Base-by-base conservation (phyloP, 2,888 invertebrate species). In the Matsumyia berberina region DNA sequence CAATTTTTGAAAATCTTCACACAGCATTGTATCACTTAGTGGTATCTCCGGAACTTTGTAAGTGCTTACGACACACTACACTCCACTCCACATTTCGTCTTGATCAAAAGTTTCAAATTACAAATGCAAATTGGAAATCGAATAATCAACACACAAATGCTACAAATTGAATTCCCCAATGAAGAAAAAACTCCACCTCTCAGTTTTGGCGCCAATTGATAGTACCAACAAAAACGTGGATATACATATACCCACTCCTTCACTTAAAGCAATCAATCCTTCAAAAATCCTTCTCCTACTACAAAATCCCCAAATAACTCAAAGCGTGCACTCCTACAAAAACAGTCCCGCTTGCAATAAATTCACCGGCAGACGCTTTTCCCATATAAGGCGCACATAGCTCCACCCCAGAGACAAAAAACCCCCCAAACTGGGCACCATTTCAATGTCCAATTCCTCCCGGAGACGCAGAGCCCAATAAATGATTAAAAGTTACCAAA, bases 331-430 rank as follows among this genome's bases (percentile, higher is more conserved):
- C 57, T 70, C 12, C 46, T 12, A 24, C 19, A 57, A 62, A 76
- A 58, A 33, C n/a, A 1, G 6, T 49, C 39, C n/a, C 11, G 7
- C 60, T 55, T 6, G 72, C 42, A 67, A 74, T 67, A 67, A 77
- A 82, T 77, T 72, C 78, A 62, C 55, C 67, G 60, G 73, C 78
- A 79, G 85, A 80, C 85, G 53, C 53, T 74, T 58, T 70, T 42
- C 17, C 85, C 80, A 70, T 80, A 80, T 60, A 85, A 51, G 85
- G 85, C 46, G 39, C 49, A 66, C 69, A 67, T 70, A 85, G 80
- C 85, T 85, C 85, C 85, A 85, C 85, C 85, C 80, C 69, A 60
- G 58, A 17, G 37, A 29, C 57, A 83, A 66, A 80, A 53, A 62
- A 72, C 17, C 55, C 42, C 73, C 53, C 57, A 85, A 80, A 66